Evolutionary conservation across 2,797 vertebrate genomes (phyloP), one percentile per base, ranked within the genome.

Genomic region (Lepilemur septentrionalis): DNA sequence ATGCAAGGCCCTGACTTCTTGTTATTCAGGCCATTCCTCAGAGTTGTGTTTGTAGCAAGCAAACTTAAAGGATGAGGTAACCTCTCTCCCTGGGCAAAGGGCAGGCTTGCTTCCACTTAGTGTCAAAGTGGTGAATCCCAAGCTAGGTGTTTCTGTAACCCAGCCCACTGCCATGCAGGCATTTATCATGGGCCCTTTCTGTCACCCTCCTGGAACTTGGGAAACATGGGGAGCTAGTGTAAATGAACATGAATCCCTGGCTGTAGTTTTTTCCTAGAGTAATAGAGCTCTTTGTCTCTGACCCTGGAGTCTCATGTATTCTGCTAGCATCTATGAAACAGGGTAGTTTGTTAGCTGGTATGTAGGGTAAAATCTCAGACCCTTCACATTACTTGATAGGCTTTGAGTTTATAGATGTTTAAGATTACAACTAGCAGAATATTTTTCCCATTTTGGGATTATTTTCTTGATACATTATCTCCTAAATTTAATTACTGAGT

Each of bases 401-500:
- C 14, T 5, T 70, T 83, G 7, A 5, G 8, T 67, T 81, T 55
- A 35, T 32, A 78, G 90, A 81, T 61, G 82, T 95, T 91, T 80
- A 70, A 69, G 46, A 88, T 93, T 50, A 72, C 5, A 85, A 46
- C 8, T 67, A 43, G 35, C 14, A 91, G 46, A 57, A 63, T 63
- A 63, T 63, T 63, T 63, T 63, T 63, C 32, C 61, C 61, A 63
- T 17, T 17, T 63, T 13, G 48, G 32, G 32, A 22, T 89, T 86
- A 69, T 79, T 91, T 93, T n/a, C 65, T 73, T 86, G 69, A 48
- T 89, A 73, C 4, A 46, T 80, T 75, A 32, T 18, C 69, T 79
- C 20, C 52, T n/a, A 69, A 76, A 86, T 93, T 78, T 91, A 94
- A 69, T 86, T 89, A 78, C 11, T 61, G 28, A 93, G 46, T 81